These are phyloP conservation scores for Hydrozoanthus tunicans DNA, from an alignment of 64 coral and sea anemone species.

Conservation along the genomic window DNA sequence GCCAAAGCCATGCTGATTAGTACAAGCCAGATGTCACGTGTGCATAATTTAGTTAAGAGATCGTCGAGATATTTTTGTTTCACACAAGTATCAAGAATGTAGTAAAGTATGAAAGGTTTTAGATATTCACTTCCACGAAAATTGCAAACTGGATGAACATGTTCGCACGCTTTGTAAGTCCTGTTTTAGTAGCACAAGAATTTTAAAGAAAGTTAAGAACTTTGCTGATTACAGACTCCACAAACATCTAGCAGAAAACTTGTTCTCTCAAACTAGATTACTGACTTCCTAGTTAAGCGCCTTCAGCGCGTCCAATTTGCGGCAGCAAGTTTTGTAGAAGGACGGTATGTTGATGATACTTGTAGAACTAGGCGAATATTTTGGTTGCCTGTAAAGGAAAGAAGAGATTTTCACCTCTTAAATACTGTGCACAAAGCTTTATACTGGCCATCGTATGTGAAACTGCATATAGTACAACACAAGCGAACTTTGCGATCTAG, in stretches of 20 bases:
- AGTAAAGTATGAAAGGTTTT: not conserved
- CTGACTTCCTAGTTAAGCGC: not conserved
- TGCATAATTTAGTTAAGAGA: no score
- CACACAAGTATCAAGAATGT: no score
- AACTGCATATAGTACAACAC: no score
- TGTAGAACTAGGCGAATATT: no score
- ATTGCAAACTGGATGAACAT: not conserved
- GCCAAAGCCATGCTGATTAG: no score
- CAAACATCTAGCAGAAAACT: not conserved
- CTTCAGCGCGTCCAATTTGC: not conserved
- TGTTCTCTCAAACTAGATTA: not conserved
- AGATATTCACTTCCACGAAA: not conserved
- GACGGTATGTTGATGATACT: not conserved
- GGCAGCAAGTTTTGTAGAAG: not conserved
- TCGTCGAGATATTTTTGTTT: no score
- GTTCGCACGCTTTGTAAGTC: not conserved
- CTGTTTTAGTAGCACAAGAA: not conserved
- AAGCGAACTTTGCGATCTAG: no score
- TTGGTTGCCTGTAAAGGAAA: no score
- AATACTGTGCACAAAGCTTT: no score
- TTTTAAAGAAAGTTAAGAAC: constrained; percentile 3
- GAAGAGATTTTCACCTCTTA: no score
- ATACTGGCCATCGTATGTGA: no score
- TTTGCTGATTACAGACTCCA: constrained; percentile 2
- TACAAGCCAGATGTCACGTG: no score